Base-by-base conservation (phyloP, 2,797 vertebrate genomes). In the Dromococcyx pavoninus region DNA sequence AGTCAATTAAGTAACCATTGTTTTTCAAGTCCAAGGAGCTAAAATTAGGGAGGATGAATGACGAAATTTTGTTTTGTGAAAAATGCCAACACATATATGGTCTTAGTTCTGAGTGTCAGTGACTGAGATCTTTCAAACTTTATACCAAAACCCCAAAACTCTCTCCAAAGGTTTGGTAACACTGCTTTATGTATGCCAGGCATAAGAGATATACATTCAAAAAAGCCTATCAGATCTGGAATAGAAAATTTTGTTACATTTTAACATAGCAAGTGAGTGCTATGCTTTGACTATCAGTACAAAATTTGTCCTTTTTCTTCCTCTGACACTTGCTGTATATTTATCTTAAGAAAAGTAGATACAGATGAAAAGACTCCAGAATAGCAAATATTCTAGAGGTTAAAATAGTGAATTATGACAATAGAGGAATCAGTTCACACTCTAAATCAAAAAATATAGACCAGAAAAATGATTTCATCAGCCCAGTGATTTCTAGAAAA, bases 41-140 rank as follows among this genome's bases (percentile, higher is more conserved):
- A 56, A 77, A 67, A 43, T 37, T 44, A 50, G 13, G 1, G n/a
- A 58, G 19, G 6, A 4, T 78, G 58, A 87, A 84, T 86, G 33
- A 9, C 6, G 71, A 39, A 4, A 10, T 28, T 64, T 33, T 44
- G 1, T 46, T 84, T 74, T 57, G 5, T 51, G 13, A 48, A 87
- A 85, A 83, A 56, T 50, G 3, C 0, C 7, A 25, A 19, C 1
- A 7, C 19, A 37, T 17, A 17, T 0, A 0, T 25, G 2, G 8
- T 56, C 13, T 32, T 53, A 43, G 1, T 32, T 84, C 18, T 44
- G 4, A 25, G 5, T 50, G 7, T 54, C 3, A 3, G 13, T 58
- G 28, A 11, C 4, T 27, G 24, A 74, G 16, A 30, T 54, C 2
- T 73, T 91, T 66, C 22, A 54, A 21, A 72, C 15, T 56, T 76